phyloP scores from a whole-genome alignment of 2,113 vertebrate genomes.

The Hipposideros armiger region DNA sequence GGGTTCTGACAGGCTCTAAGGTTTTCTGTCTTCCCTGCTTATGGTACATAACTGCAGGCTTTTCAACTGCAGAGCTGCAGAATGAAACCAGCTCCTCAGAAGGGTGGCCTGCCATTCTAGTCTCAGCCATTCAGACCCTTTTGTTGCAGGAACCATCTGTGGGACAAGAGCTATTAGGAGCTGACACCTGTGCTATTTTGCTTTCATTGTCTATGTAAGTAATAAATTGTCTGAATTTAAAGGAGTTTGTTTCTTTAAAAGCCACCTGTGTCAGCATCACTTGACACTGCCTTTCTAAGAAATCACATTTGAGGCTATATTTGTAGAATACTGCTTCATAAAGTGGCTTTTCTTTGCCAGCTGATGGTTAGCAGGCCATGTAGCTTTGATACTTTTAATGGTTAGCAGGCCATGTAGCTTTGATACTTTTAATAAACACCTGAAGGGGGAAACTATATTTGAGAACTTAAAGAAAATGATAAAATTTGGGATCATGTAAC shows the following conservation, averaged over 20 bases:
- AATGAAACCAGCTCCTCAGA: not conserved
- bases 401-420: not conserved
- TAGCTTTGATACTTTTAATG: not conserved
- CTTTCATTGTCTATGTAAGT: not conserved
- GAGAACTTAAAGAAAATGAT: not conserved
- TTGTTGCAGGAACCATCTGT: not conserved
- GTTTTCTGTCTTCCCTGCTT: rapidly evolving
- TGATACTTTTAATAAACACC: not conserved
- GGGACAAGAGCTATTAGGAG: no score
- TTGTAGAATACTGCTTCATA: not conserved
- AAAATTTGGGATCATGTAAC: not conserved
- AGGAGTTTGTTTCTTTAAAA: not conserved
- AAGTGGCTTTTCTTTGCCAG: not conserved
- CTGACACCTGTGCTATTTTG: not conserved
- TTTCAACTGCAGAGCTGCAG: rapidly evolving
- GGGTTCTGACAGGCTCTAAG: not conserved
- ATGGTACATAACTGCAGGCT: not conserved
- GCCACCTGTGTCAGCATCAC: not conserved
- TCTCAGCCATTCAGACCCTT: not conserved
- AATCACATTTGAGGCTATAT: not conserved
- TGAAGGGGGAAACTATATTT: not conserved
- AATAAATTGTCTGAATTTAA: not conserved
- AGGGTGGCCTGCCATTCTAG: rapidly evolving
- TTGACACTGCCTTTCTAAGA: not conserved
- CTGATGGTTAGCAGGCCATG: not conserved